phyloP scores from a whole-genome alignment of 2,113 vertebrate genomes.

The Odontophorus gujanensis region DNA sequence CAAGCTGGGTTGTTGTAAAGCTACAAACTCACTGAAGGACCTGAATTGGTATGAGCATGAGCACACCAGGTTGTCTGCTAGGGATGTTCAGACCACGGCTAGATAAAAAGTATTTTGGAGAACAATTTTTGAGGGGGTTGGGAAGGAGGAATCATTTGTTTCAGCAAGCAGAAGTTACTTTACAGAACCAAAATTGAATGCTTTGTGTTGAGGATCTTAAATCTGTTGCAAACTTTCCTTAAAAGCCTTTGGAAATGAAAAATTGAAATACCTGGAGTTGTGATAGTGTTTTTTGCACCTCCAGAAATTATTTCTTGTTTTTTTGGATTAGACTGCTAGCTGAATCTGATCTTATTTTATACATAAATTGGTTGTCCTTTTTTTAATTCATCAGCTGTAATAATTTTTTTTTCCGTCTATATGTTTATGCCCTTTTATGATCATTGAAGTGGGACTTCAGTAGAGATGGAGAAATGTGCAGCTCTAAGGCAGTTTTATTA shows the following conservation, averaged over 20 bases:
- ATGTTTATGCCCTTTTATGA: conserved; percentile 27
- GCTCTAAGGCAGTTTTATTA: conserved; percentile 7
- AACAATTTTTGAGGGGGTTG: accelerated
- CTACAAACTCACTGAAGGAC: not conserved
- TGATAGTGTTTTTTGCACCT: not conserved
- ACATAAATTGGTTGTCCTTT: not conserved
- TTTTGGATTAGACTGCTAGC: not conserved
- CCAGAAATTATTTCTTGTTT: conserved; percentile 12
- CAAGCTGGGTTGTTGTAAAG: not conserved
- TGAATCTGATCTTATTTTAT: not conserved
- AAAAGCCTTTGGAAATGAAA: conserved; percentile 18
- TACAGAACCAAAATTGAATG: not conserved
- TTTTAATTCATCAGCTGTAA: not conserved
- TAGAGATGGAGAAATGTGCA: not conserved
- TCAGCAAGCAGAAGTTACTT: conserved; percentile 2
- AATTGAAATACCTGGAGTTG: not conserved
- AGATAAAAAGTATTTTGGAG: not conserved
- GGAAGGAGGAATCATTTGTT: not conserved
- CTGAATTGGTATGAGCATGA: not conserved
- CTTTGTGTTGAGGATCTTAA: not conserved
- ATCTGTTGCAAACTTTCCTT: not conserved
- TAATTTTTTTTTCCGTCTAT: not conserved
- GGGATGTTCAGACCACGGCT: not conserved
- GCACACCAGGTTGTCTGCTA: not conserved
- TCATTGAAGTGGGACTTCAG: conserved; percentile 8